Base-by-base conservation (phyloP, 2,113 vertebrate species). In the Sardina pilchardus region DNA sequence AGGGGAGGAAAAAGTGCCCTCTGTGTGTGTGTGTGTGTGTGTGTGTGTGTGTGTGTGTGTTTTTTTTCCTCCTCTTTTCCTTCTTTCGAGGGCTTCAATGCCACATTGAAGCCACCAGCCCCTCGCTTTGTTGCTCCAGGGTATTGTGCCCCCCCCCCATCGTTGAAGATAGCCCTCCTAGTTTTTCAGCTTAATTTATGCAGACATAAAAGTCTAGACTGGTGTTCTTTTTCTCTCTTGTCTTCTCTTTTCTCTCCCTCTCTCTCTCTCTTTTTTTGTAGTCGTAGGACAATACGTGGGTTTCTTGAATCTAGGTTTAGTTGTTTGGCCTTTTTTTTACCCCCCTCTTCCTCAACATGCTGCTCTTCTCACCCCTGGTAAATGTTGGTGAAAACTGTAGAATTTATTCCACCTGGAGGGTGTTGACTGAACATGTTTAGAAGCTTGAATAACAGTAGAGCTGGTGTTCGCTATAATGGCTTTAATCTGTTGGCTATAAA, bases 171-270 rank as follows among this genome's bases (percentile, higher is more conserved):
- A 92, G 93, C 94, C 93, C 93, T 93, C 87, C 90, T 90, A 92
- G 93, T 91, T 94, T 94, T 93, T 91, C 92, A 87, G 89, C 83
- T 87, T 94, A 93, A 94, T 92, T 94, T 92, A 93, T 94, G 91
- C 92, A 89, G 92, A 90, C 87, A 90, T 92, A 89, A 88, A 90
- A 91, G 95, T 95, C 95, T 95, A 96, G 95, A 96, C 94, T 93
- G 42, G 90, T 88, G 88, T 93, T 93, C 45, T 91, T 88, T 88
- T 92, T 92, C 88, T 89, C 88, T 84, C 88, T 92, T 92, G 88
- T 89, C 88, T 84, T 93, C 90, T 92, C 91, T 93, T 63, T 24
- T 63, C 24, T 26, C 2, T 19, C 19, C 5, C 16, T 63, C 9
- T 26, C 26, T 71, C 16, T n/a, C 24, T 63, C 3, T 34, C 12